Evolutionary conservation across 1,140 invertebrate genomes (phyloP).

Genomic region (Araneus ventricosus): DNA sequence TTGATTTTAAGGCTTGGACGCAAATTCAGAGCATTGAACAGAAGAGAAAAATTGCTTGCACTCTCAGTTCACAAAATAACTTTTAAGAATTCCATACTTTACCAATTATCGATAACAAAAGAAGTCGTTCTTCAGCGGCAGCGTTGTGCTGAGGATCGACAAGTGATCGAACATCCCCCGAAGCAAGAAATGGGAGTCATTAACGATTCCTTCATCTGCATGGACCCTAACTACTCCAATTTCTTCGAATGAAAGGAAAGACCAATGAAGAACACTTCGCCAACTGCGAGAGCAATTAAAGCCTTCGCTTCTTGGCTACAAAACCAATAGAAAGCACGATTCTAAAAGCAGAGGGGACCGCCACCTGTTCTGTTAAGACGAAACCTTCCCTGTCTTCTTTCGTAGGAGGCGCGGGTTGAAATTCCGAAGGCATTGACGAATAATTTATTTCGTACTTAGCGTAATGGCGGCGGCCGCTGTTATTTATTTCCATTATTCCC

Average conservation of each 20-base stretch:
- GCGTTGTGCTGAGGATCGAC: no score
- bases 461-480: constrained; percentile 51
- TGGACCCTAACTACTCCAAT: background rate
- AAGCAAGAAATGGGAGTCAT: background rate
- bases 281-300: background rate
- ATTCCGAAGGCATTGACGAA: constrained; percentile 38
- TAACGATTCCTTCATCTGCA: constrained; percentile 7
- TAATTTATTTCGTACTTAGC: constrained; percentile 67
- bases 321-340: background rate
- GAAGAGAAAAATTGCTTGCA: no score
- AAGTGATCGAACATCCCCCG: no score
- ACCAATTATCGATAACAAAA: no score
- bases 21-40: no score
- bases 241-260: background rate
- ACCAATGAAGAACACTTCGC: background rate
- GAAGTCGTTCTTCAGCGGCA: no score
- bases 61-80: no score
- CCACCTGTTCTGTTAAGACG: constrained; percentile 5
- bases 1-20: no score
- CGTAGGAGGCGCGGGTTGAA: background rate
- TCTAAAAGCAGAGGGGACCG: background rate
- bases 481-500: constrained; percentile 65
- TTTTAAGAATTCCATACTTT: no score
- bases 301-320: background rate
- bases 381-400: background rate